Evolutionary conservation across 2,888 invertebrate species (phyloP).

Genomic region (Lottia scabra): DNA sequence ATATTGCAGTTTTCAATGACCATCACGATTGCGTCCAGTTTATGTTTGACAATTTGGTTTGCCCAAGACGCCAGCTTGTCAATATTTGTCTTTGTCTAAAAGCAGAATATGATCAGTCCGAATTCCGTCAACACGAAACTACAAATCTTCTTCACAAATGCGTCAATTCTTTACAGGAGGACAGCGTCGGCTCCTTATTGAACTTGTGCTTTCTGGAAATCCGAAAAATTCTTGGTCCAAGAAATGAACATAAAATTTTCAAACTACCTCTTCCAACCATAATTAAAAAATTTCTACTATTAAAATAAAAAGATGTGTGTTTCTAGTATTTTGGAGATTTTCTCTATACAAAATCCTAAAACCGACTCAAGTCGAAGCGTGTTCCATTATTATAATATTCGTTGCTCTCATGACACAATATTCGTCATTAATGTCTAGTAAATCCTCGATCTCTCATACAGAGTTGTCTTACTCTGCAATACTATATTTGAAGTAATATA

Average conservation of each 20-base stretch:
- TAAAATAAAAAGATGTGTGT: not conserved
- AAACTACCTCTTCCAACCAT: constrained; percentile 10
- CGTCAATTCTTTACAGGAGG: not conserved
- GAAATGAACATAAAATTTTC: not conserved
- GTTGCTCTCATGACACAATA: too few relatives aligned
- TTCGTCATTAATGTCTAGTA: too few relatives aligned
- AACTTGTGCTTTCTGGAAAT: not conserved
- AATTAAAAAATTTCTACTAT: constrained; percentile 3
- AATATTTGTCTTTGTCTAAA: not conserved
- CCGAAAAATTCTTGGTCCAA: not conserved
- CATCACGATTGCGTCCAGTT: not conserved
- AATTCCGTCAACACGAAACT: not conserved
- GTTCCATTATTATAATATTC: too few relatives aligned
- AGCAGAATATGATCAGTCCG: not conserved
- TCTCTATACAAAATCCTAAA: too few relatives aligned
- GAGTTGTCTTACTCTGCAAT: too few relatives aligned
- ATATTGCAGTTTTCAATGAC: not conserved
- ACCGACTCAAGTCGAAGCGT: too few relatives aligned
- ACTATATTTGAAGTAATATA: too few relatives aligned
- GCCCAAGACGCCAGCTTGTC: not conserved
- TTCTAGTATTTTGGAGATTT: too few relatives aligned
- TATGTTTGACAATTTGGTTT: not conserved
- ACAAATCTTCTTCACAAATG: not conserved
- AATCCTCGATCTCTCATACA: too few relatives aligned
- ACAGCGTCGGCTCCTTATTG: constrained; percentile 6